These are phyloP conservation scores for Euplexia lucipara DNA, from an alignment of 2,888 invertebrate species.

Conservation along the genomic window DNA sequence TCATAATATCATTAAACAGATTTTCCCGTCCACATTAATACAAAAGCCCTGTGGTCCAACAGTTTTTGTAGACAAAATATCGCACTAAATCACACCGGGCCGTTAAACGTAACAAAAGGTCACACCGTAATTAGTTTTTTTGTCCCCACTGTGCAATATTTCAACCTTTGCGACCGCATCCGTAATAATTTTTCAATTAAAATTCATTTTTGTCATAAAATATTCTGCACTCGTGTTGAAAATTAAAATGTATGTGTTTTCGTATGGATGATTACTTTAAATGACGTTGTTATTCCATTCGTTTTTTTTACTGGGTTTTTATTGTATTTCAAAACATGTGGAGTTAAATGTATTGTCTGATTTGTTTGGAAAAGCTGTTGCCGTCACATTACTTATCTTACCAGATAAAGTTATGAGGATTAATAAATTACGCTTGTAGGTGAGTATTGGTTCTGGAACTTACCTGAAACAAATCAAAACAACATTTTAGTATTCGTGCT, in stretches of 20 bases:
- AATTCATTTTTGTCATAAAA: conserved; percentile 74
- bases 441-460: conserved; percentile 14
- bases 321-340: conserved; percentile 31
- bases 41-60: conserved; percentile 51
- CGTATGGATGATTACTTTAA: conserved; percentile 63
- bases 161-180: conserved; percentile 79
- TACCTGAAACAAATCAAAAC: conserved; percentile 47
- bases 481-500: background rate
- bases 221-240: conserved; percentile 69
- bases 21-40: conserved; percentile 51
- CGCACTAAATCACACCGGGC: conserved; percentile 76
- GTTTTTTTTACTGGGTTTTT: conserved; percentile 40
- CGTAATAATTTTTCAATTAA: conserved; percentile 85
- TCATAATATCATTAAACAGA: conserved; percentile 58
- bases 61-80: conserved; percentile 70
- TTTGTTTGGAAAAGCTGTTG: background rate
- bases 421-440: background rate
- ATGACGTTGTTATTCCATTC: conserved; percentile 52
- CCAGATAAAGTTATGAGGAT: background rate
- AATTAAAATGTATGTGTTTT: conserved; percentile 67
- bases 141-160: conserved; percentile 78
- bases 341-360: background rate
- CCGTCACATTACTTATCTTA: conserved; percentile 2
- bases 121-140: conserved; percentile 84
- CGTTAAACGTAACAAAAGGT: conserved; percentile 75